Evolutionary conservation across 2,888 invertebrate species (phyloP).

Genomic region (Tiphia femorata): DNA sequence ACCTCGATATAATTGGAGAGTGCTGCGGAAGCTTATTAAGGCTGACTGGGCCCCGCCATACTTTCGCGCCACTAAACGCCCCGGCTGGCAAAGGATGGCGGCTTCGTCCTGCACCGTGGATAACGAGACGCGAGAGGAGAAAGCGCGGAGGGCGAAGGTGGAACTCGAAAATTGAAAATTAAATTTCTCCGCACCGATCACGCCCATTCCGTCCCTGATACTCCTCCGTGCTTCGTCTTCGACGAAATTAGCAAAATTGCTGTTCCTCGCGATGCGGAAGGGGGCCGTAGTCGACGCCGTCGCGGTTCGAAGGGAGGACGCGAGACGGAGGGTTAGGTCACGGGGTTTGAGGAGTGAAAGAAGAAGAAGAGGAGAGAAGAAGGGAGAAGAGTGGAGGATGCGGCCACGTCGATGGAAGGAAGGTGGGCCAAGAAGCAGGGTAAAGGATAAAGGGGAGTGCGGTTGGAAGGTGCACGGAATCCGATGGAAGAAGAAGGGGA

Average conservation of each 20-base stretch:
- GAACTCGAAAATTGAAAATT: no score
- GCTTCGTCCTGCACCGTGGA: no score
- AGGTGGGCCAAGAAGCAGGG: slow-evolving; percentile 24
- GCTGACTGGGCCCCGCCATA: slow-evolving; percentile 40
- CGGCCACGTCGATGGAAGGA: slow-evolving; percentile 31
- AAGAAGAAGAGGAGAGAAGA: background rate
- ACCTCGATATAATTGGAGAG: slow-evolving; percentile 52
- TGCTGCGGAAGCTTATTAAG: slow-evolving; percentile 68
- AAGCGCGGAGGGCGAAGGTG: no score
- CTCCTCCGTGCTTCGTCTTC: no score
- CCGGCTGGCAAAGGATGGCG: background rate
- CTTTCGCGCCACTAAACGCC: slow-evolving; percentile 32
- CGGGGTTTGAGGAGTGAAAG: background rate
- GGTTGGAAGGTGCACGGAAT: slow-evolving; percentile 20
- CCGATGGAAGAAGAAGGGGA: slow-evolving; percentile 30
- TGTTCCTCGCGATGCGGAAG: slow-evolving; percentile 5
- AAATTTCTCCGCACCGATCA: no score
- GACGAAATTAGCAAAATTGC: no score
- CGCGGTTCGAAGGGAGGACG: slow-evolving; percentile 10
- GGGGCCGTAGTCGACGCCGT: slow-evolving; percentile 13
- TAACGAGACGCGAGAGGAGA: no score
- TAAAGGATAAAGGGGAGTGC: slow-evolving; percentile 19
- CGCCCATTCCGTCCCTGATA: no score
- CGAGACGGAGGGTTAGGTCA: background rate
- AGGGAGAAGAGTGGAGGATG: slow-evolving; percentile 14